A percentile compares a stretch with the other conserved stretches of the same genome.
Conservation (phyloP, 2,113 vertebrate genomes). For the Drymodes brunneopygia region DNA sequence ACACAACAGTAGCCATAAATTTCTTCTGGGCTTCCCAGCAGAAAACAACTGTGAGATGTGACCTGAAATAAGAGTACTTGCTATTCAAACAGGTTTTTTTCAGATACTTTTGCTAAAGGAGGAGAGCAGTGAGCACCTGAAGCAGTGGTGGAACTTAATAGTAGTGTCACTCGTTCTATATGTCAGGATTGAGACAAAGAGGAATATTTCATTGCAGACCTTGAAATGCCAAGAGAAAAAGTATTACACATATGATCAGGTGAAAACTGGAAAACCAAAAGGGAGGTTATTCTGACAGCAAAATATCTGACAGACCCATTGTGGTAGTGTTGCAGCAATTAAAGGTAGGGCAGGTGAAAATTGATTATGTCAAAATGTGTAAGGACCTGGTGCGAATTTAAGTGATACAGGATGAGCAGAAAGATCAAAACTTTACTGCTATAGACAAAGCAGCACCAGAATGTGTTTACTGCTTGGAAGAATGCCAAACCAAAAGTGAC, state of each 20-base stretch:
- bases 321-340: background rate
- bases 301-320: background rate
- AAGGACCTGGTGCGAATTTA: background rate
- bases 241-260: background rate
- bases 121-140: background rate
- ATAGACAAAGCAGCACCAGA: background rate
- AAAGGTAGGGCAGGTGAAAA: background rate
- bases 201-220: background rate
- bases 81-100: background rate
- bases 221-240: background rate
- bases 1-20: background rate
- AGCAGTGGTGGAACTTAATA: background rate
- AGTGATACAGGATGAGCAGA: background rate
- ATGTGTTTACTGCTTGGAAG: background rate
- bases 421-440: background rate
- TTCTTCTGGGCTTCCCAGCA: background rate
- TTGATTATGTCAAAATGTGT: background rate
- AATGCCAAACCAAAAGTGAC: background rate
- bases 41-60: background rate
- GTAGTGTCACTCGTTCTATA: background rate
- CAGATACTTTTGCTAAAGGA: background rate
- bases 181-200: background rate
- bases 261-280: background rate
- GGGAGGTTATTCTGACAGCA: background rate
- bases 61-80: background rate